Percentiles rank a stretch among this genome's conserved stretches.
phyloP scores from a whole-genome alignment of 30 jellyfish, hydroid and myxozoan species.

The Nemopilema nomurai region DNA sequence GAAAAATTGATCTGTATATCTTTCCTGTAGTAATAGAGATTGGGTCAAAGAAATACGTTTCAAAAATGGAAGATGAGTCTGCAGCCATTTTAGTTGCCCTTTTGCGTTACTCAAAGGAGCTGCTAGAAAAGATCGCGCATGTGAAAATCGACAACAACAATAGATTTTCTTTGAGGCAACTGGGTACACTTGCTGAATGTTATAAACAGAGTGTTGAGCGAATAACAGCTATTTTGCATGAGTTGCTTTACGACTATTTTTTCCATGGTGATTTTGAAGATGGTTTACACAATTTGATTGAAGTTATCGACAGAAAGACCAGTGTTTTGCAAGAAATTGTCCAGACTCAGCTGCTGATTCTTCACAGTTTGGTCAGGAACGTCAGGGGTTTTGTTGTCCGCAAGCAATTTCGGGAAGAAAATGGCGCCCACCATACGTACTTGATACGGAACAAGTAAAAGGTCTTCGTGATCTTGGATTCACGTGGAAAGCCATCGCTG shows the following conservation, averaged over 20 bases:
- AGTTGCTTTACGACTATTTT: background rate
- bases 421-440: constrained; percentile 22
- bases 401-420: constrained; percentile 15
- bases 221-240: background rate
- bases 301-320: background rate
- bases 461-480: constrained; percentile 20
- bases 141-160: background rate
- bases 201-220: background rate
- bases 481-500: constrained; percentile 23
- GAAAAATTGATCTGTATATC: no score
- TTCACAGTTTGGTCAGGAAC: background rate
- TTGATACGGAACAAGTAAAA: constrained; percentile 2
- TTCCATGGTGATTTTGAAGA: background rate
- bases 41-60: no score
- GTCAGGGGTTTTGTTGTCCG: constrained; percentile 1
- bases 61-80: background rate
- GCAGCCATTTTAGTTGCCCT: background rate
- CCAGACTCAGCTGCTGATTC: constrained; percentile 9
- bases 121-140: constrained; percentile 4
- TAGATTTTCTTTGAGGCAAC: background rate
- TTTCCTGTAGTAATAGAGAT: no score
- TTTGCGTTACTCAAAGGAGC: constrained; percentile 11
- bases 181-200: constrained; percentile 1
- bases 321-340: background rate
- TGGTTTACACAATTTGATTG: background rate